Evolutionary conservation across 2,797 vertebrate genomes (phyloP), one percentile per base, ranked within the genome.

Genomic region (Peromyscus melanophrys): DNA sequence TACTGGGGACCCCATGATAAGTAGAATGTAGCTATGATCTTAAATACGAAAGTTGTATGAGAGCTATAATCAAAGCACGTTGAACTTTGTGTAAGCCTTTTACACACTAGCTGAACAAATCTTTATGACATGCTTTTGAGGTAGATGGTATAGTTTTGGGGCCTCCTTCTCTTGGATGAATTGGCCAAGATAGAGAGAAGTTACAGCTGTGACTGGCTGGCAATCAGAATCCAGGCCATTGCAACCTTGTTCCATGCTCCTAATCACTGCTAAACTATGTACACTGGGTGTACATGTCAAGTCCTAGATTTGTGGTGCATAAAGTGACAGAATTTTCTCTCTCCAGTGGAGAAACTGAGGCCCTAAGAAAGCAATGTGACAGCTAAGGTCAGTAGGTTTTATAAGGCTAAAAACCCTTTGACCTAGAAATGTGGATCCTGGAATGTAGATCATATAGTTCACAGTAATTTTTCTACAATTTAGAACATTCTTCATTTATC

Each of bases 31-130:
- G 40, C 57, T 23, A 69, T 65, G 17, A 78, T 94, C 71, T 61
- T 67, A 86, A 92, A 90, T 76, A 78, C 46, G 49, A 52, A 76
- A 49, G 16, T 57, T 75, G 0, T 88, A 6, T 90, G 12, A 71
- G 59, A 67, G 40, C 3, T 89, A 43, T 65, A 25, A 71, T 78
- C 75, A 88, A 49, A 49, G 16, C 31, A 25, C 65, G 31, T 21
- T 61, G 71, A 80, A 71, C 61, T 49, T 94, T 93, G 67, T 76
- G 11, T 57, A 52, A 87, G 63, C 55, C 83, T 90, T 92, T 76
- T 92, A n/a, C 46, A 55, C 57, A 27, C 9, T 87, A 71, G 55
- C 5, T 4, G 4, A 92, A 80, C 71, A 80, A 92, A 52, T 78
- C 21, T 6, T 87, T 59, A 37, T 13, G 9, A 49, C 5, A 75